phyloP scores from a whole-genome alignment of 2,797 vertebrate species.

The Amblyopsis hoosieri region DNA sequence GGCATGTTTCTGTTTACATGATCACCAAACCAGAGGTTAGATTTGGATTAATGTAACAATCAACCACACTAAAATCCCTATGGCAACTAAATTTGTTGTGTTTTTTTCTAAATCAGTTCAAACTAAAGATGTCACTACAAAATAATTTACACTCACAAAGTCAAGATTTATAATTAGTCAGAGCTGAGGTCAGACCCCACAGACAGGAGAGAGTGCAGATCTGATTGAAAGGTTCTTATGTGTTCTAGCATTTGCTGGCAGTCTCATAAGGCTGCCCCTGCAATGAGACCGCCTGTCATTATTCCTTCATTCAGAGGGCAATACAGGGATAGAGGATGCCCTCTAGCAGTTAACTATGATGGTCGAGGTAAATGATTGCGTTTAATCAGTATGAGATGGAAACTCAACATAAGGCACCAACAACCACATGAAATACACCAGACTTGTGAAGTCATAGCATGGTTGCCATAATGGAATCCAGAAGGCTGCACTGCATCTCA shows the following conservation, averaged over 20 bases:
- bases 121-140: too few relatives aligned
- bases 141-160: slow-evolving; percentile 13
- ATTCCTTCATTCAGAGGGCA: slow-evolving; percentile 24
- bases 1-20: neutral
- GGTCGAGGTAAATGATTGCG: slow-evolving; percentile 33
- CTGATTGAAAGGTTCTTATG: slow-evolving; percentile 13
- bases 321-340: slow-evolving; percentile 4
- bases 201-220: slow-evolving; percentile 4
- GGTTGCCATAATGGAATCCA: slow-evolving; percentile 65
- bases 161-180: slow-evolving; percentile 3
- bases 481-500: slow-evolving; percentile 40
- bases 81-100: too few relatives aligned
- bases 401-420: slow-evolving; percentile 46
- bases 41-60: too few relatives aligned
- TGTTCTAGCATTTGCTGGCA: slow-evolving; percentile 17
- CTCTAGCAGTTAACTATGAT: slow-evolving; percentile 10
- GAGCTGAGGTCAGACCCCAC: neutral
- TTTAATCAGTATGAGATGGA: slow-evolving; percentile 61
- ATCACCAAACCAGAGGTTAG: too few relatives aligned
- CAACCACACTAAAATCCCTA: too few relatives aligned
- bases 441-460: slow-evolving; percentile 37
- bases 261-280: slow-evolving; percentile 1
- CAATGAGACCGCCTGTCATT: neutral
- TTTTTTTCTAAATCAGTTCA: too few relatives aligned
- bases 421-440: slow-evolving; percentile 52